phyloP scores from a whole-genome alignment of 2,888 invertebrate species.

The Hypolimnas misippus region DNA sequence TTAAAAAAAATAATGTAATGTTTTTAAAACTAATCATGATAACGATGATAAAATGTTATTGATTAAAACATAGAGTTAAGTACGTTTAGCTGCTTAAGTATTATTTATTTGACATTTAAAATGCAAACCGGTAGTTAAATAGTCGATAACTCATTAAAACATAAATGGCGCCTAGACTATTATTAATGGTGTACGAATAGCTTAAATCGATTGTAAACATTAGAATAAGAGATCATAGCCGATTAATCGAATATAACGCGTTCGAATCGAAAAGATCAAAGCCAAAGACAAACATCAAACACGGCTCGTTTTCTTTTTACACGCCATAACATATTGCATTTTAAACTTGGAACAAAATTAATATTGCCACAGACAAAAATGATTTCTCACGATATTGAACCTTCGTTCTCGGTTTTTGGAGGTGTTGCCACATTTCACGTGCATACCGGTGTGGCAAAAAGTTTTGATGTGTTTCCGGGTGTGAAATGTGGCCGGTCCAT shows the following conservation, averaged over 20 bases:
- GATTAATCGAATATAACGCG: conserved; percentile 30
- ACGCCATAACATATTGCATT: conserved; percentile 50
- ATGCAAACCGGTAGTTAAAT: conserved; percentile 2
- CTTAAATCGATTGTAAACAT: neutral
- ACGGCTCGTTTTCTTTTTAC: conserved; percentile 42
- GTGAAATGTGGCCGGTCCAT: conserved; percentile 76
- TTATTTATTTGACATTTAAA: conserved; percentile 22
- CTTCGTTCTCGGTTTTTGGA: conserved; percentile 32
- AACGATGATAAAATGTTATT: neutral
- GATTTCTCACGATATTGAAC: conserved; percentile 31
- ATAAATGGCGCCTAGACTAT: conserved; percentile 6
- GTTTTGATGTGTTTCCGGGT: conserved; percentile 72
- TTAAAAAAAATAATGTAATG: neutral
- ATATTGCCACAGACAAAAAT: conserved; percentile 33
- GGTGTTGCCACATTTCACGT: conserved; percentile 24
- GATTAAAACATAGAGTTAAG: conserved; percentile 5
- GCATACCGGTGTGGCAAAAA: conserved; percentile 52
- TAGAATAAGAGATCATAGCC: conserved; percentile 13
- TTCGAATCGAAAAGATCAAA: conserved; percentile 40
- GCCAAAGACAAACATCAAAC: conserved; percentile 39
- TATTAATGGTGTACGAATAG: neutral
- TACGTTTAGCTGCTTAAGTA: neutral
- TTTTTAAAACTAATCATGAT: neutral
- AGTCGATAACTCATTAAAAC: neutral
- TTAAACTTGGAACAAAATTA: conserved; percentile 43